A percentile compares a stretch with the other conserved stretches of the same genome.
phyloP scores from a whole-genome alignment of 2,888 invertebrate species.

The Drosophila merina region DNA sequence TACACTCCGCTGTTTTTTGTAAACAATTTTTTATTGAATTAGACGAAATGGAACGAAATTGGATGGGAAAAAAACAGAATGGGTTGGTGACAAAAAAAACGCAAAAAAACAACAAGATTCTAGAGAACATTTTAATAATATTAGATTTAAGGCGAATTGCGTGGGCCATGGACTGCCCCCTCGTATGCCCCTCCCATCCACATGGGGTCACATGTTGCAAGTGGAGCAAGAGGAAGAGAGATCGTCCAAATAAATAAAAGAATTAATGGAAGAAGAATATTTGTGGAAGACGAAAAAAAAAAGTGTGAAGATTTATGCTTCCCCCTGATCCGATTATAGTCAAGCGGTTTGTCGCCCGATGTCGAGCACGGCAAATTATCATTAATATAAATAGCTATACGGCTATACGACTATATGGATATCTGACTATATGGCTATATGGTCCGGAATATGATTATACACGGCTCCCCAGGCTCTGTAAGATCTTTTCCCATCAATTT shows the following conservation, averaged over 20 bases:
- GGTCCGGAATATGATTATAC: conserved; percentile 49
- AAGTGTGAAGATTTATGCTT: conserved; percentile 62
- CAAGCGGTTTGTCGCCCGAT: conserved; percentile 63
- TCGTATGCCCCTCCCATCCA: neutral
- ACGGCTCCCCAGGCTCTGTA: conserved; percentile 22
- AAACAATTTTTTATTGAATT: conserved; percentile 74
- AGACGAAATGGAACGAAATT: conserved; percentile 27
- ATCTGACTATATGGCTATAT: conserved; percentile 12
- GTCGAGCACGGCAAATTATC: conserved; percentile 74
- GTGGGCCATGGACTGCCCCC: conserved; percentile 14
- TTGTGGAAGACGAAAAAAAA: conserved; percentile 17
- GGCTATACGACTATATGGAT: too few relatives aligned
- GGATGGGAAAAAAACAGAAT: conserved; percentile 13
- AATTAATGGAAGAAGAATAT: conserved; percentile 44
- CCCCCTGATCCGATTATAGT: conserved; percentile 51
- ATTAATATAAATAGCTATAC: conserved; percentile 76
- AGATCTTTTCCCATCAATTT: conserved; percentile 39
- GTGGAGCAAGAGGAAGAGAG: conserved; percentile 44
- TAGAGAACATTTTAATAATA: conserved; percentile 37
- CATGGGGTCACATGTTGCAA: conserved; percentile 41
- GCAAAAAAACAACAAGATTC: conserved; percentile 1
- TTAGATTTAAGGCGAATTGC: conserved; percentile 37
- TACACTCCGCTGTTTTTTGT: conserved; percentile 43
- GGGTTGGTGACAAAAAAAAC: conserved; percentile 28
- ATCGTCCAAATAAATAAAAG: conserved; percentile 34